Percentiles rank a stretch among this genome's conserved stretches.
phyloP scores from a whole-genome alignment of 1,140 invertebrate species.

The Eurosta solidaginis region DNA sequence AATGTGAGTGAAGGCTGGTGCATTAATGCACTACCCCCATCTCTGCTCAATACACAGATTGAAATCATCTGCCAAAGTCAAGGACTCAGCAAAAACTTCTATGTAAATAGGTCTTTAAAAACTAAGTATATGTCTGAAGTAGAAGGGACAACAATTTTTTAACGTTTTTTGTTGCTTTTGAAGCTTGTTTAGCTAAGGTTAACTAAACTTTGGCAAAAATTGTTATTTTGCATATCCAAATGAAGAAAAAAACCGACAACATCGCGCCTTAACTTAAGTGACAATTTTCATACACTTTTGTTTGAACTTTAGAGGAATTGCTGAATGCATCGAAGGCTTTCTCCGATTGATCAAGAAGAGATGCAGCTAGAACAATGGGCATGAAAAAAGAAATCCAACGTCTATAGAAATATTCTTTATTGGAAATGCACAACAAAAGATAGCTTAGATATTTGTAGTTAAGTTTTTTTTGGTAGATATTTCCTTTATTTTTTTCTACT shows the following conservation, averaged over 20 bases:
- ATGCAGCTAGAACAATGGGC: too few species aligned
- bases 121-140: too few species aligned
- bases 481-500: neutral
- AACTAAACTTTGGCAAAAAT: too few species aligned
- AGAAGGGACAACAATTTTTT: too few species aligned
- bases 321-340: neutral
- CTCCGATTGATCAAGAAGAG: neutral
- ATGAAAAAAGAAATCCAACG: neutral
- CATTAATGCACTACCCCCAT: too few species aligned
- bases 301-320: neutral
- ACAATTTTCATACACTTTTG: neutral
- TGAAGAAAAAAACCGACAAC: neutral
- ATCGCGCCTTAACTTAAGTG: neutral
- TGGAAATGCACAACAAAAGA: neutral
- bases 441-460: too few species aligned
- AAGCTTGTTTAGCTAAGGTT: neutral
- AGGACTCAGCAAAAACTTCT: too few species aligned
- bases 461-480: too few species aligned
- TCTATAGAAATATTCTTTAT: constrained; percentile 16
- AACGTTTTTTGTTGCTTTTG: neutral
- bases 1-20: too few species aligned
- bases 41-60: too few species aligned
- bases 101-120: too few species aligned
- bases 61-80: too few species aligned
- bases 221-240: neutral